phyloP scores from a whole-genome alignment of 2,888 invertebrate species.

The Tipula vernalis region DNA sequence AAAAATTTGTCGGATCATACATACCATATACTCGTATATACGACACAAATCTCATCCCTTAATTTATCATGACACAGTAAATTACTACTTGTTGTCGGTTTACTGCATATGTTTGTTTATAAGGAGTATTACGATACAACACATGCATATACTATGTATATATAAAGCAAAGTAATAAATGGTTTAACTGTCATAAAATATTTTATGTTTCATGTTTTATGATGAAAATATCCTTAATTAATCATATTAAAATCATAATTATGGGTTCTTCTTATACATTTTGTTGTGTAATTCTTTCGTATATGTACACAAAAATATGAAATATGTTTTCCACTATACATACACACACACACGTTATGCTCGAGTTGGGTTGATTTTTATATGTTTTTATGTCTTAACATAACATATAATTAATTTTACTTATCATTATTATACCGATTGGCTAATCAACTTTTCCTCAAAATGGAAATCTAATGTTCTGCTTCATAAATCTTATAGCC shows the following conservation, averaged over 20 bases:
- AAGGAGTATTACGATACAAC: neutral
- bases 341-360: neutral
- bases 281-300: neutral
- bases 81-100: neutral
- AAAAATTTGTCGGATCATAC: neutral
- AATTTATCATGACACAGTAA: neutral
- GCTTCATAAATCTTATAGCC: neutral
- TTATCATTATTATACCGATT: neutral
- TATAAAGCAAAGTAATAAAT: neutral
- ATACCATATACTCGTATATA: too few species aligned
- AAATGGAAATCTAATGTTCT: neutral
- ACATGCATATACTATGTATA: neutral
- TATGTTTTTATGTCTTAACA: neutral
- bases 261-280: neutral
- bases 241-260: neutral
- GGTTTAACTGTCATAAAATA: neutral
- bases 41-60: neutral
- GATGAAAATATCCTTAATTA: neutral
- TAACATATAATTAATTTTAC: neutral
- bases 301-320: neutral
- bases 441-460: neutral
- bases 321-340: neutral
- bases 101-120: neutral
- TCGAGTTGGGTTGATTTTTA: neutral
- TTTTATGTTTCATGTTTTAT: neutral